These are phyloP conservation scores for Nemurella pictetii DNA, from an alignment of 2,888 invertebrate genomes.

Conservation along the genomic window DNA sequence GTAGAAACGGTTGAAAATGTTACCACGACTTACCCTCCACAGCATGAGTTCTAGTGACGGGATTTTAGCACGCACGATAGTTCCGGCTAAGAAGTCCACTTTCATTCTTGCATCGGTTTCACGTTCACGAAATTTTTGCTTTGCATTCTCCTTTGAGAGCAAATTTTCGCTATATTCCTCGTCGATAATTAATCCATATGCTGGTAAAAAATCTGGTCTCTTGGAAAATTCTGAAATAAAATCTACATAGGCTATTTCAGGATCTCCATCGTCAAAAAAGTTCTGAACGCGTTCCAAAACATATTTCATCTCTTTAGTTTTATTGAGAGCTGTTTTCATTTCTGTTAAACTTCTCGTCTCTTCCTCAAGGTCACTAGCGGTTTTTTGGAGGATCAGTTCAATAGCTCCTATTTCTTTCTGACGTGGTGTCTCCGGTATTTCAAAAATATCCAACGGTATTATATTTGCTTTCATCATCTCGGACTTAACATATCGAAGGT, in stretches of 20 bases:
- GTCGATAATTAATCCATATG: not conserved
- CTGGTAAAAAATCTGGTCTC: not conserved
- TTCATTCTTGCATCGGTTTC: not conserved
- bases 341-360: not conserved
- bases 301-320: not conserved
- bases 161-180: no score
- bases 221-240: not conserved
- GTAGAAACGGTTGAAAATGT: conserved; percentile 92
- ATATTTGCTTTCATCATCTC: not conserved
- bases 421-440: not conserved
- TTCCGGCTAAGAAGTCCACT: conserved; percentile 93
- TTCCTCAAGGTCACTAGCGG: not conserved
- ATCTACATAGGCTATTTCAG: not conserved
- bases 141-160: no score
- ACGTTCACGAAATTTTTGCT: not conserved
- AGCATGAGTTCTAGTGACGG: conserved; percentile 96
- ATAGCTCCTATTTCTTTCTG: conserved; percentile 7
- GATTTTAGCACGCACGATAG: conserved; percentile 89
- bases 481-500: not conserved
- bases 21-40: conserved; percentile 96
- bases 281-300: not conserved
- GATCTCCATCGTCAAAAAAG: conserved; percentile 5
- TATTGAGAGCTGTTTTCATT: not conserved
- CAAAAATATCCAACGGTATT: not conserved
- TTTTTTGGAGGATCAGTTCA: not conserved